Percentiles rank a stretch among this genome's conserved stretches.
Conservation (phyloP, 92 coral and sea anemone genomes). For the Palythoa heliodiscus region DNA sequence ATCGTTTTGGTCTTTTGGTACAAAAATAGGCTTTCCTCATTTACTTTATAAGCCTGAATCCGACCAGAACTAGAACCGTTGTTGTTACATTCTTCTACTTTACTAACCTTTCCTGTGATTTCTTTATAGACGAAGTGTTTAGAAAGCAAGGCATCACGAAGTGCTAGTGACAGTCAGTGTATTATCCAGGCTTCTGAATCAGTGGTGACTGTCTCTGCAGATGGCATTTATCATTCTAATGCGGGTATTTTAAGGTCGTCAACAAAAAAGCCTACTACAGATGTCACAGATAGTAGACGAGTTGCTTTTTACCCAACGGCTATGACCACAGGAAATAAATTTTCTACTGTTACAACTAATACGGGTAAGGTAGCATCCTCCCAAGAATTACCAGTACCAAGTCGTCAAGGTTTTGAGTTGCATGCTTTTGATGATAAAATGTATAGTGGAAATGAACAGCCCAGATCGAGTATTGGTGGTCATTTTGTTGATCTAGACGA, state of each 20-base stretch:
- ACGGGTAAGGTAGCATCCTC: not conserved
- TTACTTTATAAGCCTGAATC: too few relatives aligned
- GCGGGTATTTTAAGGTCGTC: slow-evolving; percentile 40
- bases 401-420: not conserved
- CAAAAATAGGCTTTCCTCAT: too few relatives aligned
- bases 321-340: not conserved
- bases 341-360: not conserved
- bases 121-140: not conserved
- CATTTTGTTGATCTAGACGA: slow-evolving; percentile 39
- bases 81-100: too few relatives aligned
- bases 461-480: slow-evolving; percentile 44
- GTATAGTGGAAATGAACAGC: slow-evolving; percentile 41
- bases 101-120: not conserved
- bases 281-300: slow-evolving; percentile 14
- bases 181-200: not conserved
- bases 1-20: too few relatives aligned
- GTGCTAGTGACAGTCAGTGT: slow-evolving; percentile 37
- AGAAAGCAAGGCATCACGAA: slow-evolving; percentile 24
- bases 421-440: slow-evolving; percentile 26
- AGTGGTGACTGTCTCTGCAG: slow-evolving; percentile 26
- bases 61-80: too few relatives aligned
- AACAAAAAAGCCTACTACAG: slow-evolving; percentile 29
- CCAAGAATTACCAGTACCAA: not conserved
- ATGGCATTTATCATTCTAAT: slow-evolving; percentile 41
- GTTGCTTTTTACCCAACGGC: not conserved